A percentile compares a stretch with the other conserved stretches of the same genome.
phyloP scores from a whole-genome alignment of 2,113 vertebrate genomes.

The Semicossyphus pulcher region DNA sequence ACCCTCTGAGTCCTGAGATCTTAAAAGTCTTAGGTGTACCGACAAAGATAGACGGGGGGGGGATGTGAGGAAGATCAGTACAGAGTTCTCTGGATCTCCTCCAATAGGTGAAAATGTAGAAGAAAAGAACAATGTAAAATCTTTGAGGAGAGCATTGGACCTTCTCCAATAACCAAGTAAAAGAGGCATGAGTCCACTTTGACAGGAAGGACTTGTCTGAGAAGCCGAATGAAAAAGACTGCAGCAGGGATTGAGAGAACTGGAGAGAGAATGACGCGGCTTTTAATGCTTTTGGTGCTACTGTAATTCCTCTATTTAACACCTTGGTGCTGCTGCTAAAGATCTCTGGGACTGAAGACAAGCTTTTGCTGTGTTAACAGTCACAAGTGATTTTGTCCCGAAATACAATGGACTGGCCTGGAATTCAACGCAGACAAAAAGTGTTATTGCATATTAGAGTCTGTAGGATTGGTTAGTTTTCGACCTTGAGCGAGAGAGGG shows the following conservation, averaged over 20 bases:
- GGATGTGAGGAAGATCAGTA: conserved; percentile 5
- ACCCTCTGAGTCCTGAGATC: conserved; percentile 66
- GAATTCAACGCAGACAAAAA: conserved; percentile 2
- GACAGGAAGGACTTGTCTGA: conserved; percentile 1
- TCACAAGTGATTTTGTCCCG: conserved; percentile 49
- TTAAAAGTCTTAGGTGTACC: conserved; percentile 58
- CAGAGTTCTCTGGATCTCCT: conserved; percentile 34
- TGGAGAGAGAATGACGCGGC: conserved; percentile 26
- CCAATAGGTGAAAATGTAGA: conserved; percentile 41
- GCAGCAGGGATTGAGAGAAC: not conserved
- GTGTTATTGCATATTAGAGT: not conserved
- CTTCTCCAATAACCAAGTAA: conserved; percentile 36
- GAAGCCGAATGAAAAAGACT: conserved; percentile 8
- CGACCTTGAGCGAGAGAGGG: no score
- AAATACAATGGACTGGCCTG: not conserved
- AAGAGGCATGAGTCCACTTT: conserved; percentile 26
- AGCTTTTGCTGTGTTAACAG: conserved; percentile 44
- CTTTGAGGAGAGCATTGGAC: conserved; percentile 25
- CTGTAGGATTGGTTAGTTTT: not conserved
- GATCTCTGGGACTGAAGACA: conserved; percentile 38
- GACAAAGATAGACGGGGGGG: conserved; percentile 22
- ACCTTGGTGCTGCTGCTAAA: conserved; percentile 44
- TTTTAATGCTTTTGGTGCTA: conserved; percentile 32
- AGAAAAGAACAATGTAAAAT: conserved; percentile 39
- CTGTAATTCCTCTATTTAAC: conserved; percentile 56